These are phyloP conservation scores for Apamea monoglypha DNA, from an alignment of 2,888 invertebrate genomes.

Conservation along the genomic window DNA sequence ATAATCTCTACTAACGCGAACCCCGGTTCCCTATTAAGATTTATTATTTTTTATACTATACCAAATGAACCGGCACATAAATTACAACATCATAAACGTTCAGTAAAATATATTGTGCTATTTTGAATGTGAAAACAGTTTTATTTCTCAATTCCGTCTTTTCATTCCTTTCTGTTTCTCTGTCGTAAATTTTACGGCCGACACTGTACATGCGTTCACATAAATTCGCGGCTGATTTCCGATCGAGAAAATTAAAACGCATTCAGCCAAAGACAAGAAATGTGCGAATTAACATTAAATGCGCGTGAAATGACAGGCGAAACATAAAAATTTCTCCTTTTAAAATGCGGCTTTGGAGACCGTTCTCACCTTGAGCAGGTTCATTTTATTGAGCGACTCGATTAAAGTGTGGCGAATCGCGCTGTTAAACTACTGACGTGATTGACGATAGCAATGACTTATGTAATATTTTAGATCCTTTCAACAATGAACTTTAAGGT, in stretches of 20 bases:
- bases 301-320: slow-evolving; percentile 87
- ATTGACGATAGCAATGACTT: slow-evolving; percentile 59
- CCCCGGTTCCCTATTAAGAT: slow-evolving; percentile 76
- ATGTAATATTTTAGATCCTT: slow-evolving; percentile 49
- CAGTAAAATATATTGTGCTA: slow-evolving; percentile 80
- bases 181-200: slow-evolving; percentile 80
- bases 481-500: slow-evolving; percentile 68
- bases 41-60: slow-evolving; percentile 77
- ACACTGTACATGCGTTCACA: slow-evolving; percentile 79
- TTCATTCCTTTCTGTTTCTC: slow-evolving; percentile 71
- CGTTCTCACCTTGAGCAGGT: slow-evolving; percentile 83
- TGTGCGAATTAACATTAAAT: slow-evolving; percentile 86
- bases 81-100: slow-evolving; percentile 80
- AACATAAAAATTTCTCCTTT: slow-evolving; percentile 86
- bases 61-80: slow-evolving; percentile 78
- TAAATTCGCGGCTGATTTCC: slow-evolving; percentile 79
- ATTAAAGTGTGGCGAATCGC: slow-evolving; percentile 87
- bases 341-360: slow-evolving; percentile 82
- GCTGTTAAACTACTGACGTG: slow-evolving; percentile 82
- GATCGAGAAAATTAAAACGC: slow-evolving; percentile 80
- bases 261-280: slow-evolving; percentile 80
- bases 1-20: slow-evolving; percentile 71
- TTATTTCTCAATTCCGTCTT: slow-evolving; percentile 82
- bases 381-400: slow-evolving; percentile 84
- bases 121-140: slow-evolving; percentile 83